A percentile compares a stretch with the other conserved stretches of the same genome.
These are phyloP conservation scores for Euphydryas editha DNA, from an alignment of 2,888 invertebrate genomes.

Conservation along the genomic window DNA sequence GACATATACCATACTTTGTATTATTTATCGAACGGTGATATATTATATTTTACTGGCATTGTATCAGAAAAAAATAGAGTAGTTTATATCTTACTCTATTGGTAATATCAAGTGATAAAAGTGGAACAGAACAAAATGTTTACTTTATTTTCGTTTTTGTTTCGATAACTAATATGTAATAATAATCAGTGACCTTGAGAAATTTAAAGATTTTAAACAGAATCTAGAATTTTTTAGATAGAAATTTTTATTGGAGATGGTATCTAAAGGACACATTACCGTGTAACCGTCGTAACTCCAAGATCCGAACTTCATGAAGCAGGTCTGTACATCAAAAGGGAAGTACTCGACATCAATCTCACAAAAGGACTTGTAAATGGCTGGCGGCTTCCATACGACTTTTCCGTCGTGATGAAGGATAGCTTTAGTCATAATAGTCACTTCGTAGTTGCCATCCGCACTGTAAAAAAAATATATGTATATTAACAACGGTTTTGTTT, in stretches of 20 bases:
- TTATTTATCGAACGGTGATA: slow-evolving; percentile 61
- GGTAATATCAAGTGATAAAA: slow-evolving; percentile 5
- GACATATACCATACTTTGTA: slow-evolving; percentile 54
- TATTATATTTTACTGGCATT: slow-evolving; percentile 58
- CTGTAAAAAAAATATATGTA: slow-evolving; percentile 80
- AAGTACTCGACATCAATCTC: slow-evolving; percentile 98
- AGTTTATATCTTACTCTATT: slow-evolving; percentile 8
- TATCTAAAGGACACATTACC: slow-evolving; percentile 79
- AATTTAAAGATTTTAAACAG: too few relatives aligned
- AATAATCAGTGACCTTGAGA: background rate
- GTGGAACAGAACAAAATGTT: background rate
- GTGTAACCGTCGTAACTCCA: slow-evolving; percentile 98
- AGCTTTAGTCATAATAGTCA: slow-evolving; percentile 99
- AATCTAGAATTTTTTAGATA: background rate
- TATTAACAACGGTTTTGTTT: background rate
- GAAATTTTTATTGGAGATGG: background rate
- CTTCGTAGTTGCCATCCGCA: slow-evolving; percentile 98
- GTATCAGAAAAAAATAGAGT: slow-evolving; percentile 44
- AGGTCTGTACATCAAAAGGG: slow-evolving; percentile 97
- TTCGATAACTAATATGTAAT: background rate
- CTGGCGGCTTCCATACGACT: slow-evolving; percentile 98
- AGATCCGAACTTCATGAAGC: slow-evolving; percentile 97
- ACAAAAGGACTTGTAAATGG: slow-evolving; percentile 99
- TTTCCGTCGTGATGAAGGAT: slow-evolving; percentile 96
- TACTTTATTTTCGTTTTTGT: slow-evolving; percentile 43